Conservation (phyloP, 2,113 vertebrate species). For the Channa argus region DNA sequence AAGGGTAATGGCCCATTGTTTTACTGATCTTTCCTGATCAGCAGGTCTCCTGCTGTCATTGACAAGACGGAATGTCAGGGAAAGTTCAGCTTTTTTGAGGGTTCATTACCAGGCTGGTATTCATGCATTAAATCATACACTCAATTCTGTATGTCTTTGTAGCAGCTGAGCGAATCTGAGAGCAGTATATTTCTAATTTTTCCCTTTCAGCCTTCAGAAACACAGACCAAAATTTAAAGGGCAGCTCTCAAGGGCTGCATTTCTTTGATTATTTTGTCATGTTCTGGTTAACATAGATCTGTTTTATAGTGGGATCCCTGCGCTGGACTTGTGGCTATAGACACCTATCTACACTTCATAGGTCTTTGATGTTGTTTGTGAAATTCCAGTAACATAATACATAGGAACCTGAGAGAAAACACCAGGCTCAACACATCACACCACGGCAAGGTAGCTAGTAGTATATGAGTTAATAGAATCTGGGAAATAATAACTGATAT, state of each 20-base stretch:
- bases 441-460: neutral
- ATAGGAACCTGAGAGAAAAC: too few species aligned
- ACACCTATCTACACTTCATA: neutral
- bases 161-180: slow-evolving; percentile 52
- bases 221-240: slow-evolving; percentile 52
- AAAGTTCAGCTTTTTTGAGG: slow-evolving; percentile 60
- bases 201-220: slow-evolving; percentile 39
- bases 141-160: slow-evolving; percentile 36
- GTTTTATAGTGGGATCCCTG: slow-evolving; percentile 26
- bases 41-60: slow-evolving; percentile 50
- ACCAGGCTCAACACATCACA: too few species aligned
- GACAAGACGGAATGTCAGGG: slow-evolving; percentile 30
- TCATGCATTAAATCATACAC: slow-evolving; percentile 48
- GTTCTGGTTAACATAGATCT: slow-evolving; percentile 46
- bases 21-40: slow-evolving; percentile 47
- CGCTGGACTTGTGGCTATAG: slow-evolving; percentile 34
- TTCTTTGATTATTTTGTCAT: slow-evolving; percentile 64
- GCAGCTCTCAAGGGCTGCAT: slow-evolving; percentile 40
- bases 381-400: too few species aligned
- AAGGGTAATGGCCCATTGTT: slow-evolving; percentile 72
- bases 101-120: slow-evolving; percentile 73
- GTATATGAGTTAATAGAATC: slow-evolving; percentile 1
- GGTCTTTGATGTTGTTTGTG: too few species aligned
- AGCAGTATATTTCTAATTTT: slow-evolving; percentile 53
- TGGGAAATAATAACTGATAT: neutral